Conservation (phyloP, 2,113 vertebrate genomes). For the Ariopsis seemanni region DNA sequence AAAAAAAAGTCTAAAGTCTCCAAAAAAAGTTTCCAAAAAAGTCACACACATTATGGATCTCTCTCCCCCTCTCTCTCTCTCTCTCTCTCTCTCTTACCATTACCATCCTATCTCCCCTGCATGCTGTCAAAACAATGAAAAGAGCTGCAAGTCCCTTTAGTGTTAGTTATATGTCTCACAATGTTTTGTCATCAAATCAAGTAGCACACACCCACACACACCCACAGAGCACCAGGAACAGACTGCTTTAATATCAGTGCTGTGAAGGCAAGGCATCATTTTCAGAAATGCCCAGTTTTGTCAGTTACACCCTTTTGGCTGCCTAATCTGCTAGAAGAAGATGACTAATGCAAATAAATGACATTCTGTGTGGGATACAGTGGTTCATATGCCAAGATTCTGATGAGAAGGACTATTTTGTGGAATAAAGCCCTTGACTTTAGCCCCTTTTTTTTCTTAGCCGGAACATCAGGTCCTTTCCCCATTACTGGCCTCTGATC, state of each 20-base stretch:
- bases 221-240: neutral
- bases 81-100: neutral
- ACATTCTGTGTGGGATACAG: neutral
- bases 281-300: neutral
- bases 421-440: conserved; percentile 3
- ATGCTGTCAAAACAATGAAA: conserved; percentile 18
- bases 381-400: neutral
- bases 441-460: neutral
- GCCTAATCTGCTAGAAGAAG: neutral
- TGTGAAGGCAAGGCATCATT: neutral
- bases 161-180: neutral
- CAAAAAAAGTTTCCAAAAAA: neutral
- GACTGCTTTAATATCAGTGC: neutral
- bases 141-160: conserved; percentile 19
- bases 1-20: no score
- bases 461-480: neutral
- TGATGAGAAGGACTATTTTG: neutral
- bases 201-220: neutral
- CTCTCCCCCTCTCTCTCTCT: conserved; percentile 2
- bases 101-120: neutral
- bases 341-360: neutral
- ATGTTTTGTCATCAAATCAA: conserved; percentile 12
- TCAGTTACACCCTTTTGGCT: neutral
- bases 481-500: conserved; percentile 58
- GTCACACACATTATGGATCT: neutral